A percentile compares a stretch with the other conserved stretches of the same genome.
Evolutionary conservation across 2,888 invertebrate genomes (phyloP).

Genomic region (Cataglyphis altisquamis): DNA sequence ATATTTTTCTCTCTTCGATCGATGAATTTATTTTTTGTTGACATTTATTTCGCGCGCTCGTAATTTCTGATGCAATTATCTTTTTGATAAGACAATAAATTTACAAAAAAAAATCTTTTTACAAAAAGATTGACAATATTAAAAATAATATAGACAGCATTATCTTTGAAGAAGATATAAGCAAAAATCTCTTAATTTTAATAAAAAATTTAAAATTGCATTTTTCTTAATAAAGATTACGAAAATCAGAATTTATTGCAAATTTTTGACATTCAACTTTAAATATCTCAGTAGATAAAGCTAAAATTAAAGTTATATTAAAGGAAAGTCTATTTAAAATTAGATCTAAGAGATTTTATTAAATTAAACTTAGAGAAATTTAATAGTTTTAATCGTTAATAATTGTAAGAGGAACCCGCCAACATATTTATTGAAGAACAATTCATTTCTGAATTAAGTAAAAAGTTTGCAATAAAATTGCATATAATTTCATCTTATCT

Average conservation of each 20-base stretch:
- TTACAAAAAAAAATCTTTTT: neutral
- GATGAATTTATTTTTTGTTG: constrained; percentile 4
- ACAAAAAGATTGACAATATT: neutral
- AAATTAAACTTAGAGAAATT: constrained; percentile 27
- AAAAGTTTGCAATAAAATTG: neutral
- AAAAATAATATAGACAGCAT: neutral
- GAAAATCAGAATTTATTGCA: constrained; percentile 10
- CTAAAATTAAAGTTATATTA: constrained; percentile 34
- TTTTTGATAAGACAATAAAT: constrained; percentile 4
- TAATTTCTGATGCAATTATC: constrained; percentile 15
- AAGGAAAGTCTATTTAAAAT: constrained; percentile 3
- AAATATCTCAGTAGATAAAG: constrained; percentile 21
- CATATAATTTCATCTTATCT: neutral
- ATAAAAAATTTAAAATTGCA: constrained; percentile 33
- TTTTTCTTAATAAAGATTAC: constrained; percentile 28
- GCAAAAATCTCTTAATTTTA: constrained; percentile 13
- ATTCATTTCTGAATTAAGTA: constrained; percentile 16
- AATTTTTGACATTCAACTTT: constrained; percentile 38
- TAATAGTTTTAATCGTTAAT: constrained; percentile 16
- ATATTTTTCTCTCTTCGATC: neutral
- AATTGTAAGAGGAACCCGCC: constrained; percentile 6
- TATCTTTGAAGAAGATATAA: neutral
- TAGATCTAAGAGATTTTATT: constrained; percentile 27
- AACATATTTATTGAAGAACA: constrained; percentile 7
- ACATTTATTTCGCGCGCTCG: constrained; percentile 4